phyloP scores from a whole-genome alignment of 37 sponge, comb jelly and placozoan genomes.

The Ephydatia muelleri region DNA sequence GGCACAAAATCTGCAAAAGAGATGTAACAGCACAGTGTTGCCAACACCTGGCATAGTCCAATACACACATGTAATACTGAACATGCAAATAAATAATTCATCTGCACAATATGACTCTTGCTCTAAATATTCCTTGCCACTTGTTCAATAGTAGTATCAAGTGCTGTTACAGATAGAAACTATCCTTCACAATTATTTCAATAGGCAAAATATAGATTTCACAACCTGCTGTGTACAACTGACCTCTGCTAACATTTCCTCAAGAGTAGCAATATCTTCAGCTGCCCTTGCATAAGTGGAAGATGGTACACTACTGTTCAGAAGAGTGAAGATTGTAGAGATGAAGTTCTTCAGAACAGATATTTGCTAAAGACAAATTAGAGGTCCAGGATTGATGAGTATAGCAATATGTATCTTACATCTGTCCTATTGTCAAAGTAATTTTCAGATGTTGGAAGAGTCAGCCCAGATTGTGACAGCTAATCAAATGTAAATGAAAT shows the following conservation, averaged over 20 bases:
- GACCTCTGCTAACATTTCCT: conserved; percentile 47
- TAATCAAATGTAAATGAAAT: background rate
- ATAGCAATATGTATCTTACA: background rate
- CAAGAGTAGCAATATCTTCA: conserved; percentile 30
- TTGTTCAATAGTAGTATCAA: too few relatives aligned
- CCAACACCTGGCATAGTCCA: too few relatives aligned
- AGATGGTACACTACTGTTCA: background rate
- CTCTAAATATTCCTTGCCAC: too few relatives aligned
- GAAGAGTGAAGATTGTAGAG: background rate
- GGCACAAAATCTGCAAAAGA: conserved; percentile 42
- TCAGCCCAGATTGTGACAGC: background rate
- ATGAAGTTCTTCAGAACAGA: background rate
- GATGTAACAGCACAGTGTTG: background rate
- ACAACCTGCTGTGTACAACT: background rate
- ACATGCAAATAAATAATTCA: too few relatives aligned
- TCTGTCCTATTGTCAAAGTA: background rate
- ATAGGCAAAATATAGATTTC: too few relatives aligned
- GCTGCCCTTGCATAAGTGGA: background rate
- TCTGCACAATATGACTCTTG: too few relatives aligned
- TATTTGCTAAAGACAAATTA: too few relatives aligned
- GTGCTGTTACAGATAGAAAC: too few relatives aligned
- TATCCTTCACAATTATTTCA: too few relatives aligned
- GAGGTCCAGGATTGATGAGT: too few relatives aligned
- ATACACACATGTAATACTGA: too few relatives aligned
- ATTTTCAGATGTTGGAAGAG: background rate